Conservation (phyloP, 92 coral and sea anemone species). For the Chrysogorgia sp. region DNA sequence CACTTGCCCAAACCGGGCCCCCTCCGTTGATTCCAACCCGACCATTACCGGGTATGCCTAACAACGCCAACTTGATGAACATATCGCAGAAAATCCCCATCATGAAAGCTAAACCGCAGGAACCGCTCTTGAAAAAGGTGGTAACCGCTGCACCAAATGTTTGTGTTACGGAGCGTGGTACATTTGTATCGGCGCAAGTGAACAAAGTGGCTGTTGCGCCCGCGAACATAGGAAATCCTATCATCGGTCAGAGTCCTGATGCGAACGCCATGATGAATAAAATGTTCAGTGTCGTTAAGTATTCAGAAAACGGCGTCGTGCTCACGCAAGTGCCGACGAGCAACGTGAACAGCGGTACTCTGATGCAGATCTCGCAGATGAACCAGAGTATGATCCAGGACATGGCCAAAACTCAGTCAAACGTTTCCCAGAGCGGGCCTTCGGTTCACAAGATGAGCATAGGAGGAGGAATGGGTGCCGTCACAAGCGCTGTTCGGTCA, state of each 20-base stretch:
- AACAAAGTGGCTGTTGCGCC: not conserved
- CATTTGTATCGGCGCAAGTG: slow-evolving; percentile 28
- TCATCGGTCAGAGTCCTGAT: slow-evolving; percentile 24
- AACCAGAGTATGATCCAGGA: not conserved
- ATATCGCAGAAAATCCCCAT: not conserved
- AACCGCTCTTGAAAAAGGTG: not conserved
- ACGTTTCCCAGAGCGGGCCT: not conserved
- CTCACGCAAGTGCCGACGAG: not conserved
- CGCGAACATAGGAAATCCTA: not conserved
- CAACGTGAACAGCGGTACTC: not conserved
- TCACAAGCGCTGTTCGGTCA: slow-evolving; percentile 38
- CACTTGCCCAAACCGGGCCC: slow-evolving; percentile 20
- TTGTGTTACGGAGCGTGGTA: slow-evolving; percentile 41
- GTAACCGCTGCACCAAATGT: slow-evolving; percentile 45
- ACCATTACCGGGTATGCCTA: slow-evolving; percentile 18
- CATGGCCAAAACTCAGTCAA: not conserved
- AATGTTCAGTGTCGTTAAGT: slow-evolving; percentile 42
- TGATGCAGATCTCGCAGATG: not conserved
- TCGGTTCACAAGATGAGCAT: slow-evolving; percentile 15
- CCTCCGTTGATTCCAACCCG: slow-evolving; percentile 47
- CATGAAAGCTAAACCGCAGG: not conserved
- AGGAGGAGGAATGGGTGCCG: slow-evolving; percentile 48
- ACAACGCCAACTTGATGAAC: not conserved
- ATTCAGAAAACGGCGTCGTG: slow-evolving; percentile 40
- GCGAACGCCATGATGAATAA: slow-evolving; percentile 39